phyloP scores from a whole-genome alignment of 2,888 invertebrate genomes.

The Camponotus fellah region DNA sequence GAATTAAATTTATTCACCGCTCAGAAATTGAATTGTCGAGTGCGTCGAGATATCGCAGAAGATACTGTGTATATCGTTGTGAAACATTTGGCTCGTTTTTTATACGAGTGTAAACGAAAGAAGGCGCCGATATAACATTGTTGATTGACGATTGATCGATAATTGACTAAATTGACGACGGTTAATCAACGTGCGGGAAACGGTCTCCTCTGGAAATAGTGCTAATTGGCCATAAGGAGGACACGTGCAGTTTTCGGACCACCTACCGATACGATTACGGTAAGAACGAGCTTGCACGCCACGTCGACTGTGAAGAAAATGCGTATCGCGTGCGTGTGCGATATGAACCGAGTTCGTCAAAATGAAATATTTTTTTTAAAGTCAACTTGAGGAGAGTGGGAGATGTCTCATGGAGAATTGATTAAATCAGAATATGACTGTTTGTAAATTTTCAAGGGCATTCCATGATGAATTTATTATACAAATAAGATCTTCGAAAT shows the following conservation, averaged over 20 bases:
- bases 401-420: background rate
- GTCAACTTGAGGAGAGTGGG: background rate
- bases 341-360: background rate
- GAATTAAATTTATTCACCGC: background rate
- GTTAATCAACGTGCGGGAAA: background rate
- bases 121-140: background rate
- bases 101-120: background rate
- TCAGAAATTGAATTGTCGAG: background rate
- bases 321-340: background rate
- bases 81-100: background rate
- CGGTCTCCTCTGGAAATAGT: background rate
- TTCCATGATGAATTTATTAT: background rate
- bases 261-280: background rate
- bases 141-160: conserved; percentile 11
- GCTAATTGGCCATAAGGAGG: background rate
- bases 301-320: conserved; percentile 44
- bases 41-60: background rate
- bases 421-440: background rate
- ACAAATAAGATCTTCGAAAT: background rate
- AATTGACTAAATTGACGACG: conserved; percentile 1
- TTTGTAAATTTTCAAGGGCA: background rate
- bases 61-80: background rate
- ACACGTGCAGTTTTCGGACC: background rate
- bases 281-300: conserved; percentile 29
- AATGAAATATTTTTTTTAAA: background rate